Percentiles rank a stretch among this genome's conserved stretches.
These are phyloP conservation scores for Hipposideros armiger DNA, from an alignment of 2,113 vertebrate genomes.

Conservation along the genomic window DNA sequence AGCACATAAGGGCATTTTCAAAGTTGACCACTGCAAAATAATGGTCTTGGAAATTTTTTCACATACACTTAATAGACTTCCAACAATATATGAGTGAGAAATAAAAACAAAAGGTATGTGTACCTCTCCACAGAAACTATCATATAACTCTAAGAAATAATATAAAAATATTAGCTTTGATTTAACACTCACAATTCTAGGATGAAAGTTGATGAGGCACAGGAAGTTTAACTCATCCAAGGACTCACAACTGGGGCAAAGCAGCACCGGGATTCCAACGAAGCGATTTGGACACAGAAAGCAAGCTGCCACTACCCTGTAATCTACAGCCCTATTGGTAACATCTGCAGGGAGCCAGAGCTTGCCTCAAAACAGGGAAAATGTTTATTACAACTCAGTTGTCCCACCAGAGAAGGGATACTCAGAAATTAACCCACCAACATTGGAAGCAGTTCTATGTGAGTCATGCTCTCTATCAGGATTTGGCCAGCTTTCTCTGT, in stretches of 20 bases:
- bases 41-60: not conserved
- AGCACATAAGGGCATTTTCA: not conserved
- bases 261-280: not conserved
- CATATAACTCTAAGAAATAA: not conserved
- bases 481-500: not conserved
- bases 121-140: not conserved
- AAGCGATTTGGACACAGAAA: not conserved
- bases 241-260: not conserved
- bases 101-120: not conserved
- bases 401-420: not conserved
- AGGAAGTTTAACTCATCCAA: not conserved
- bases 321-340: not conserved
- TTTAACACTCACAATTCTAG: not conserved
- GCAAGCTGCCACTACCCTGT: not conserved
- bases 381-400: not conserved
- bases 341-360: not conserved
- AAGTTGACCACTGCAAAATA: not conserved
- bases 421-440: not conserved
- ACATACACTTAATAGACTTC: not conserved
- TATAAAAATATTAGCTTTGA: not conserved
- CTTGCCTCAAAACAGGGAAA: not conserved
- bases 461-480: not conserved
- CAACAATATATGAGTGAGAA: not conserved
- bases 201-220: not conserved
- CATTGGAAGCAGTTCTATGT: not conserved